A percentile compares a stretch with the other conserved stretches of the same genome.
Evolutionary conservation across 2,888 invertebrate genomes (phyloP).

Genomic region (Xestia xanthographa): DNA sequence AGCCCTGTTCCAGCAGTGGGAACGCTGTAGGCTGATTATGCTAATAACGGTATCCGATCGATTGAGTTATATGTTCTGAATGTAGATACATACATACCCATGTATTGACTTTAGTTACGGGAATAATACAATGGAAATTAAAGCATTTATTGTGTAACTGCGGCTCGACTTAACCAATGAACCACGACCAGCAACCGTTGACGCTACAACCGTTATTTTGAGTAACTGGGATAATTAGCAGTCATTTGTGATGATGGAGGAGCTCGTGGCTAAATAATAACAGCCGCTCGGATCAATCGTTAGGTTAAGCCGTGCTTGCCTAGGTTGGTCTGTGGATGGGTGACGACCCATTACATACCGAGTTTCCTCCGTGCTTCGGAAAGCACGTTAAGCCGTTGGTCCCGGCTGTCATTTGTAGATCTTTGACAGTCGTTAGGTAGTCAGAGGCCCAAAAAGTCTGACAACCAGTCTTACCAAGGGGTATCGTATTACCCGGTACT

Average conservation of each 20-base stretch:
- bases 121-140: slow-evolving; percentile 30
- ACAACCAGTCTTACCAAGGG: too few relatives aligned
- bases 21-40: not conserved
- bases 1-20: not conserved
- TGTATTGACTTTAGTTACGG: slow-evolving; percentile 1
- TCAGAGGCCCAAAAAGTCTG: too few relatives aligned
- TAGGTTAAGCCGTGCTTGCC: too few relatives aligned
- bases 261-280: too few relatives aligned
- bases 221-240: not conserved
- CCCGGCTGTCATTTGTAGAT: too few relatives aligned
- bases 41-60: not conserved
- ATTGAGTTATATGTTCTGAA: slow-evolving; percentile 10
- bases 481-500: too few relatives aligned
- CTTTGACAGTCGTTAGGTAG: too few relatives aligned
- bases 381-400: too few relatives aligned
- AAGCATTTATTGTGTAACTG: slow-evolving; percentile 14
- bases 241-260: slow-evolving; percentile 1
- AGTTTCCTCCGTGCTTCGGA: too few relatives aligned
- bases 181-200: slow-evolving; percentile 36
- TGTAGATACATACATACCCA: slow-evolving; percentile 4
- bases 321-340: too few relatives aligned
- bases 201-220: slow-evolving; percentile 17
- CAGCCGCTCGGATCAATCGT: too few relatives aligned
- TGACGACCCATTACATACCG: too few relatives aligned
- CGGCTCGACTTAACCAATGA: slow-evolving; percentile 36